Conservation (phyloP, 2,797 vertebrate species). For the Lacerta viridis region DNA sequence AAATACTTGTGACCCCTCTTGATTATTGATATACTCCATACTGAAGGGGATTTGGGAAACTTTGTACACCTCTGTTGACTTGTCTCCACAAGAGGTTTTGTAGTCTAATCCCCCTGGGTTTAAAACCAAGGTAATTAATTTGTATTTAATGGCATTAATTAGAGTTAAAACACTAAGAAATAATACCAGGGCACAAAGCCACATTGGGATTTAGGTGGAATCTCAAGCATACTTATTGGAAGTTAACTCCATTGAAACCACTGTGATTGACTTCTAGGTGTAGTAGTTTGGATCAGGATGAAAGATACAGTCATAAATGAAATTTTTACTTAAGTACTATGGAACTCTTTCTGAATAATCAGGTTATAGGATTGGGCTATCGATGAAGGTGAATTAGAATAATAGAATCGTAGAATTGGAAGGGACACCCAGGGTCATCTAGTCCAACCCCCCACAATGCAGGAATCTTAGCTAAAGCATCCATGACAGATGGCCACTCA, state of each 20-base stretch:
- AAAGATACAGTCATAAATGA: background rate
- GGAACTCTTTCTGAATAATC: background rate
- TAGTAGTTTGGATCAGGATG: background rate
- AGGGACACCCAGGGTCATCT: too few species aligned
- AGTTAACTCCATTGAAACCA: conserved; percentile 8
- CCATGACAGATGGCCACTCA: too few species aligned
- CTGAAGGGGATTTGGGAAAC: background rate
- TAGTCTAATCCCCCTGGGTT: conserved; percentile 7
- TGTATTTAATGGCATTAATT: conserved; percentile 41
- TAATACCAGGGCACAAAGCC: conserved; percentile 11
- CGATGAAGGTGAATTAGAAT: background rate
- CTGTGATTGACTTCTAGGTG: conserved; percentile 8
- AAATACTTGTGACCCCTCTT: conserved; percentile 5
- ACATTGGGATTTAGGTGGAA: background rate
- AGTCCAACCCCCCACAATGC: too few species aligned
- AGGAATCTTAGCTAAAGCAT: too few species aligned
- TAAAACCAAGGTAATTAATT: conserved; percentile 43
- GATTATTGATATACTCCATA: background rate
- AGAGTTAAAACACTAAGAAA: conserved; percentile 22
- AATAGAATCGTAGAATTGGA: too few species aligned
- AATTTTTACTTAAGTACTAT: background rate
- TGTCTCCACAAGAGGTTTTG: conserved; percentile 3
- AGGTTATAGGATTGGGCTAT: background rate
- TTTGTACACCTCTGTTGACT: conserved; percentile 18
- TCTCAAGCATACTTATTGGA: conserved; percentile 14